A percentile compares a stretch with the other conserved stretches of the same genome.
These are phyloP conservation scores for Hystrix cristata DNA, from an alignment of 2,113 vertebrate species.

Conservation along the genomic window DNA sequence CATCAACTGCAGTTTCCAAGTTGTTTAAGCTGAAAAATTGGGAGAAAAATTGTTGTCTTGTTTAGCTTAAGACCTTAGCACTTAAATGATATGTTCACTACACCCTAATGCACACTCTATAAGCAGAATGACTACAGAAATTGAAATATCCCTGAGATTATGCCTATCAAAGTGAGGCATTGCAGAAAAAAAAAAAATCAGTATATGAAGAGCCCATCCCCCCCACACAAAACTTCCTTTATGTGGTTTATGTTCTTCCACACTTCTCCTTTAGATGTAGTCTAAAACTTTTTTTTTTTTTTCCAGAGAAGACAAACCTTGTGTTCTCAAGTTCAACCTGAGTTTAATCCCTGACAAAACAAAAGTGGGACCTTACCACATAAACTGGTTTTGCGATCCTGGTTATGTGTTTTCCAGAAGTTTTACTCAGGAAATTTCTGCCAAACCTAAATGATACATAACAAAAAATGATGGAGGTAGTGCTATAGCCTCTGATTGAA, in stretches of 20 bases:
- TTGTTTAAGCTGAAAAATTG: not conserved
- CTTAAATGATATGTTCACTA: not conserved
- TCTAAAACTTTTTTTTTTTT: not conserved
- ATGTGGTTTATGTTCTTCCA: not conserved
- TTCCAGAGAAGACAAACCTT: not conserved
- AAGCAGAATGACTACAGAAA: not conserved
- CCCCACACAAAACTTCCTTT: not conserved
- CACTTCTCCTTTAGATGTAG: not conserved
- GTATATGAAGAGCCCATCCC: not conserved
- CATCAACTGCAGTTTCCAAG: not conserved
- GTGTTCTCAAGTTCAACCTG: not conserved
- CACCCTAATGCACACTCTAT: not conserved
- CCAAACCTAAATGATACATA: not conserved
- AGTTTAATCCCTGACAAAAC: not conserved
- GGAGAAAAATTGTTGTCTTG: not conserved
- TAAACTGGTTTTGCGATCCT: slow-evolving; percentile 11
- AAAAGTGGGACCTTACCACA: not conserved
- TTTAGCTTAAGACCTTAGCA: not conserved
- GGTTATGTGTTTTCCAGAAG: slow-evolving; percentile 16
- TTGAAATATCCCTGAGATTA: not conserved
- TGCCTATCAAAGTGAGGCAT: not conserved
- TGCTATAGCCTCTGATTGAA: not conserved
- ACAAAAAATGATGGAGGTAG: slow-evolving; percentile 37
- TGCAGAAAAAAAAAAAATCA: not conserved
- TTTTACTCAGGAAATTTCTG: slow-evolving; percentile 57